A percentile compares a stretch with the other conserved stretches of the same genome.
phyloP scores from a whole-genome alignment of 1,140 invertebrate species.

The Drosophila lini region DNA sequence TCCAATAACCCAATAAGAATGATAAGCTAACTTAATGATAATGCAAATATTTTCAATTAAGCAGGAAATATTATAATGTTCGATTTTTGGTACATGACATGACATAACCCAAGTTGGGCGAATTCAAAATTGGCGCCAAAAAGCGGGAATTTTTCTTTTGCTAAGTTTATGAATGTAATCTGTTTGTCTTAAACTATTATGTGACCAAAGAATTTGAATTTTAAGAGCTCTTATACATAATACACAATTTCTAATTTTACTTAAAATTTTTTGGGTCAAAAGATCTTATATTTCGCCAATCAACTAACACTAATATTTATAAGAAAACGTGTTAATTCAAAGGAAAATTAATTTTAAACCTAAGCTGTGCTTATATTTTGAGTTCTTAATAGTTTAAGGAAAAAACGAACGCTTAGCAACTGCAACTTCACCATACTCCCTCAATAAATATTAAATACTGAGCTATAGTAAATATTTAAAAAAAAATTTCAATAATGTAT shows the following conservation, averaged over 20 bases:
- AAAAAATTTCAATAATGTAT: too few relatives aligned
- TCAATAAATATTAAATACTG: too few relatives aligned
- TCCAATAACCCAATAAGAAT: slow-evolving; percentile 1
- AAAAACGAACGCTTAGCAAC: background rate
- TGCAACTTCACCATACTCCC: background rate
- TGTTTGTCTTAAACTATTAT: background rate
- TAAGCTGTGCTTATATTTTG: too few relatives aligned
- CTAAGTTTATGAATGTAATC: background rate
- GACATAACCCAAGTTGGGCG: background rate
- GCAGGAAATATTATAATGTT: background rate
- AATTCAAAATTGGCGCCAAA: slow-evolving; percentile 5
- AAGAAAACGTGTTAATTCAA: background rate
- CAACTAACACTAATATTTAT: background rate
- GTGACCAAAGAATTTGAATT: background rate
- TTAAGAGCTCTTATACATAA: too few relatives aligned
- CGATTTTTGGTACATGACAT: background rate
- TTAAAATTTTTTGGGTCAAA: background rate
- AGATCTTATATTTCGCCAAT: background rate
- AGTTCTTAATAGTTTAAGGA: background rate
- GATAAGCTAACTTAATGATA: slow-evolving; percentile 9
- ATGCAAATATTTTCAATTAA: slow-evolving; percentile 12
- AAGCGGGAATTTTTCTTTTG: background rate
- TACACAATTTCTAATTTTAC: background rate
- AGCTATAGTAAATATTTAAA: too few relatives aligned
- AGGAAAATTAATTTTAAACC: background rate